Evolutionary conservation across 2,113 vertebrate genomes (phyloP).

Genomic region (Neopipo cinnamomea): DNA sequence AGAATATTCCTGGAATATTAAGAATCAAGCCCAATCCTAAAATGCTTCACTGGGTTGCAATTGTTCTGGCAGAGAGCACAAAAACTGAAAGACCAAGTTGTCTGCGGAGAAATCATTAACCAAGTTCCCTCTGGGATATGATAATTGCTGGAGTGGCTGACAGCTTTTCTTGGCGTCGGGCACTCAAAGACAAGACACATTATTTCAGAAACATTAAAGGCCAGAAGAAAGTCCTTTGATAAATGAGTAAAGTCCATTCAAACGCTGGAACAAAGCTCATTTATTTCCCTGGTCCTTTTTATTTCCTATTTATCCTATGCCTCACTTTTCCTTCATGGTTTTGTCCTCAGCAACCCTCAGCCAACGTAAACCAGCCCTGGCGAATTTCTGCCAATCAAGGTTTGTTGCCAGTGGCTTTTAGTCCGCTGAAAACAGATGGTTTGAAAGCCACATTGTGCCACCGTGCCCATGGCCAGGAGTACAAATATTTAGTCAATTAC

Average conservation of each 20-base stretch:
- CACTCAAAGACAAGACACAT: not conserved
- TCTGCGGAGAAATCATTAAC: slow-evolving; percentile 39
- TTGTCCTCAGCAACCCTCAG: slow-evolving; percentile 5
- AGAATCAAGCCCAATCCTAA: not conserved
- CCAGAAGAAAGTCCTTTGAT: slow-evolving; percentile 44
- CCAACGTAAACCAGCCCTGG: not conserved
- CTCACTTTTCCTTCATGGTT: not conserved
- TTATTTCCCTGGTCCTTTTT: not conserved
- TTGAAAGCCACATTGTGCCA: slow-evolving; percentile 44
- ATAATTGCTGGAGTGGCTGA: slow-evolving; percentile 50
- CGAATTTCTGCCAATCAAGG: not conserved
- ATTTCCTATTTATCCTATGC: not conserved
- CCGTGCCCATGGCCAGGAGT: not conserved
- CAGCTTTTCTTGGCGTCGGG: not conserved
- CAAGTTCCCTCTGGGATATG: not conserved
- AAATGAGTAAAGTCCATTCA: slow-evolving; percentile 37
- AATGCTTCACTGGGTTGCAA: not conserved
- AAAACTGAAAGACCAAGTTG: slow-evolving; percentile 13
- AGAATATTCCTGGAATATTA: not conserved
- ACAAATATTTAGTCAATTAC: slow-evolving; percentile 20
- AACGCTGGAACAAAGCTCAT: slow-evolving; percentile 7
- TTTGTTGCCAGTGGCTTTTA: slow-evolving; percentile 5
- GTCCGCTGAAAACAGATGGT: slow-evolving; percentile 26
- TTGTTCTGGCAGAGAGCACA: not conserved
- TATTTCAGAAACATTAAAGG: slow-evolving; percentile 39